phyloP scores from a whole-genome alignment of 2,797 vertebrate genomes.

The Lithobates sylvaticus region DNA sequence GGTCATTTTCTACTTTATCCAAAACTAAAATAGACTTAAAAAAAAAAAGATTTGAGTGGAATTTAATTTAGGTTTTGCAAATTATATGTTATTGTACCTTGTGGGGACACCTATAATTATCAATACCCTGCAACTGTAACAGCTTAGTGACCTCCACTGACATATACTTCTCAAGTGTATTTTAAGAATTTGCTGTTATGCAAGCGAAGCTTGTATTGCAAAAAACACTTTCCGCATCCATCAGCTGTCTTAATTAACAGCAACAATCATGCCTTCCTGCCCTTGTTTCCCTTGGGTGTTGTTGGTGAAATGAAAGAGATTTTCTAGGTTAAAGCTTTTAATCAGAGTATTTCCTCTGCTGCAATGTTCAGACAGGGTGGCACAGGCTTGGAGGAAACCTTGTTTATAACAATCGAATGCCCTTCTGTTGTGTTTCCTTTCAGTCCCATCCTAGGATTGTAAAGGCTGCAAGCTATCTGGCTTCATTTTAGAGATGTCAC shows the following conservation, averaged over 20 bases:
- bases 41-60: no score
- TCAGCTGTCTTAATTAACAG: background rate
- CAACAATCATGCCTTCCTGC: slow-evolving; percentile 1
- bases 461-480: slow-evolving; percentile 20
- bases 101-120: no score
- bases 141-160: background rate
- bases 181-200: background rate
- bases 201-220: background rate
- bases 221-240: background rate
- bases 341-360: slow-evolving; percentile 45
- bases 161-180: background rate
- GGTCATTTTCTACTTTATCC: no score
- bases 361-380: slow-evolving; percentile 51
- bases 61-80: background rate
- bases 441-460: background rate
- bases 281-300: slow-evolving; percentile 27
- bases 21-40: no score
- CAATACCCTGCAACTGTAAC: background rate
- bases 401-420: slow-evolving; percentile 40
- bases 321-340: slow-evolving; percentile 28
- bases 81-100: background rate
- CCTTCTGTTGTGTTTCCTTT: slow-evolving; percentile 47
- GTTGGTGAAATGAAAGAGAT: slow-evolving; percentile 33
- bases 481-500: slow-evolving; percentile 27
- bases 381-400: slow-evolving; percentile 46